These are phyloP conservation scores for Lasioglossum baleicum DNA, from an alignment of 1,140 invertebrate species.

Conservation along the genomic window DNA sequence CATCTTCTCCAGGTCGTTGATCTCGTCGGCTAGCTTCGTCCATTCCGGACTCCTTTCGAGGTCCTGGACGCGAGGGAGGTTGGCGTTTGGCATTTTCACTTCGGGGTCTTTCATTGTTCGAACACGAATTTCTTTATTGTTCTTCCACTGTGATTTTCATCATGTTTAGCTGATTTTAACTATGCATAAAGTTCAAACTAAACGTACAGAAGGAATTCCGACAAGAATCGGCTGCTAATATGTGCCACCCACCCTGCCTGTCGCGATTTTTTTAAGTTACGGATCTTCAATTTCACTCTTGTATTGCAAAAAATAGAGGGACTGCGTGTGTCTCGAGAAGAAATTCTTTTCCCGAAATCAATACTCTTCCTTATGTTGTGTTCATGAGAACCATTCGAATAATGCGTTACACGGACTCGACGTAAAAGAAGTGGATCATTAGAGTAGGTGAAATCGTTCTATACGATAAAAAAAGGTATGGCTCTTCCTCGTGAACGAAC, in stretches of 20 bases:
- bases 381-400: slow-evolving; percentile 2
- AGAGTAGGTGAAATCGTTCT: slow-evolving; percentile 32
- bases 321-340: neutral
- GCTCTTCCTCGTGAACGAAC: slow-evolving; percentile 47
- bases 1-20: slow-evolving; percentile 67
- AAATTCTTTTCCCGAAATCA: neutral
- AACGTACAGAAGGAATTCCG: too few species aligned
- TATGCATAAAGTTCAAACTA: too few species aligned
- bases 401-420: neutral
- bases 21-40: slow-evolving; percentile 61
- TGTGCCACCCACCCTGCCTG: too few species aligned
- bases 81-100: slow-evolving; percentile 14
- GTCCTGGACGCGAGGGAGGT: slow-evolving; percentile 58
- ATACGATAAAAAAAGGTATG: slow-evolving; percentile 16
- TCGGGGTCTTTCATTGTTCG: slow-evolving; percentile 4
- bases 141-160: neutral
- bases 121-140: neutral
- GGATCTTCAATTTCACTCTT: neutral
- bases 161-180: too few species aligned
- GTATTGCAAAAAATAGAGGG: too few species aligned
- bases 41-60: slow-evolving; percentile 63
- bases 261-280: too few species aligned
- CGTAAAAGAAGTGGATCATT: slow-evolving; percentile 4
- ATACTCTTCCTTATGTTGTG: neutral
- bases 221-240: too few species aligned